Evolutionary conservation across 2,888 invertebrate species (phyloP), one percentile per base, ranked within the genome.

Genomic region (Marasmarcha lunaedactyla): DNA sequence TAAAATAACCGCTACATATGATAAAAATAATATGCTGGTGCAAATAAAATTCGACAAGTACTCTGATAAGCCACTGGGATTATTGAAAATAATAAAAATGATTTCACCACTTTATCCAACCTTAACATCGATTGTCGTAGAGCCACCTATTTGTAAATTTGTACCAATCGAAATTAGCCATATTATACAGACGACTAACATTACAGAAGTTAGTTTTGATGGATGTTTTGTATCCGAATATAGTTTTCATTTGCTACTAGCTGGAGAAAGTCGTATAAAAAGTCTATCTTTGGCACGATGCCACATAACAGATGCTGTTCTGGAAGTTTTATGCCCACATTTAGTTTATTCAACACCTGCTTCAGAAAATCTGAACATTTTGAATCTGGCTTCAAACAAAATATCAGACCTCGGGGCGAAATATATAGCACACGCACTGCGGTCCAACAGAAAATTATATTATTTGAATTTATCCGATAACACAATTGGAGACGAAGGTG

Each of bases 391-490:
- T 1, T 54, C 65, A 0, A 77, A 78, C 39, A 54, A 36, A 38
- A 69, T 77, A 9, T 65, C 71, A 1, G 64, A 76, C 46, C 7
- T 43, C 0, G 76, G 74, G 1, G 62, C 52, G 0, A 52, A 48
- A 15, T 46, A 46, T 42, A 40, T 77, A 37, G 63, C 57, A 1
- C 44, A 61, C 1, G 55, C 55, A 0, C 38, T 77, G 1, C 52
- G 68, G 38, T 43, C 59, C 0, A 78, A 77, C 39, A 55, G 67
- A 42, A 49, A 55, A 3, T 42, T 78, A 1, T 38, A 42, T 10
- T 74, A 71, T 40, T 38, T 77, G 12, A 76, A 71, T 47, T 41
- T 77, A 39, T 51, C 69, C 1, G 59, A 57, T 35, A 77, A 77
- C 14, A 50, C 44, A 36, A 46, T 77, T 0, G 55, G 60, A 0